These are phyloP conservation scores for Amiota mariae DNA, from an alignment of 2,888 invertebrate species.

Conservation along the genomic window DNA sequence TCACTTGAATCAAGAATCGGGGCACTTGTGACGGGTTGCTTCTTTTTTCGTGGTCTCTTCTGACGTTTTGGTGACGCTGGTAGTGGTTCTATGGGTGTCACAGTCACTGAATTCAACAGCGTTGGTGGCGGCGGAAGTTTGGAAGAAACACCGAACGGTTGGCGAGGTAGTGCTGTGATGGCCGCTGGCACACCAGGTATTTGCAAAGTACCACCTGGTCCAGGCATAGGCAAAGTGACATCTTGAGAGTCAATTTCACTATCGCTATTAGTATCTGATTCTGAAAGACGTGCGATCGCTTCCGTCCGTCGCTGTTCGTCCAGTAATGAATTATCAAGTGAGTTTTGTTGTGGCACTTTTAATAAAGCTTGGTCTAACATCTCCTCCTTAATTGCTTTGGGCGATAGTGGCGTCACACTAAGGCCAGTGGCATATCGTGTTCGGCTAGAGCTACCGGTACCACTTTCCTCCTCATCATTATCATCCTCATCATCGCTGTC, in stretches of 20 bases:
- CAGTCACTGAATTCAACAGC: slow-evolving; percentile 58
- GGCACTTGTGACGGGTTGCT: slow-evolving; percentile 49
- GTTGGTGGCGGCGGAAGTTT: slow-evolving; percentile 43
- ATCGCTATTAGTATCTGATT: slow-evolving; percentile 54
- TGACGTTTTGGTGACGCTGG: slow-evolving; percentile 61
- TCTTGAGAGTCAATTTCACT: slow-evolving; percentile 56
- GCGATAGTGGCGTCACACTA: slow-evolving; percentile 59
- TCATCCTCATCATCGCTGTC: slow-evolving; percentile 54
- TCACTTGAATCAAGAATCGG: slow-evolving; percentile 64
- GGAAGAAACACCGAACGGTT: slow-evolving; percentile 37
- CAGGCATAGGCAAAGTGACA: slow-evolving; percentile 51
- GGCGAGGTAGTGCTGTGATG: slow-evolving; percentile 59
- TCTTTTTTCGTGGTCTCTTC: slow-evolving; percentile 65
- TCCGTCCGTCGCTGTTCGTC: slow-evolving; percentile 25
- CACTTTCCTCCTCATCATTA: slow-evolving; percentile 43
- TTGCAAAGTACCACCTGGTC: slow-evolving; percentile 64
- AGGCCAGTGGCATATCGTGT: slow-evolving; percentile 53
- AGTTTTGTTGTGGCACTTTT: slow-evolving; percentile 51
- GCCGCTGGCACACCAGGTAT: slow-evolving; percentile 68
- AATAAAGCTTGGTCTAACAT: slow-evolving; percentile 45
- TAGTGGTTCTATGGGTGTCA: slow-evolving; percentile 61
- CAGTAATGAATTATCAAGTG: slow-evolving; percentile 51
- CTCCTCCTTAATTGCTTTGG: slow-evolving; percentile 66
- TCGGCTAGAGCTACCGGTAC: slow-evolving; percentile 37
- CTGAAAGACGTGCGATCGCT: slow-evolving; percentile 39